Base-by-base conservation (phyloP, 92 coral and sea anemone species). In the Porites evermanni region DNA sequence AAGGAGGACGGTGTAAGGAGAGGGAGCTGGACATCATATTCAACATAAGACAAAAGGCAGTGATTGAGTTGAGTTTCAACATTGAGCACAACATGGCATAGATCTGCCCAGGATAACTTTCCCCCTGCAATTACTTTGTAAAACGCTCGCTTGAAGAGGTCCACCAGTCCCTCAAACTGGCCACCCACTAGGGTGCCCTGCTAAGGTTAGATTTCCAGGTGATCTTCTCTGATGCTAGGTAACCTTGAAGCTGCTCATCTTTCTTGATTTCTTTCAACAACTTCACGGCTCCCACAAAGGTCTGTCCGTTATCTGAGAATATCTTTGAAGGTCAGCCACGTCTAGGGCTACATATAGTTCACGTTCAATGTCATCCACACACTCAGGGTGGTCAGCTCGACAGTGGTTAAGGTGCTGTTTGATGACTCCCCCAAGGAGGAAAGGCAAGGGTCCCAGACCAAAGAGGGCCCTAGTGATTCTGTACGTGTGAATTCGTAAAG, bases 401-500 rank as follows among this genome's bases (percentile, higher is more conserved):
- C 81, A 61, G 47, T 63, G 52, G 38, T 87, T 79, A 24, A 81
- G 60, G 65, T 85, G 93, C 13, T 79, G 85, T 26, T 89, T 80
- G 63, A 89, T 68, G 17, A 89, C 84, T 14, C 92, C 93, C 21
- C 84, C 78, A 4, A 86, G 85, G 64, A 85, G 79, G 21, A 86
- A 86, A 13, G 89, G 89, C 63, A 79, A 86, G 76, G 89, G 85
- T 52, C 89, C 90, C 63, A 89, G 66, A 32, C 92, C 92, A 84
- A 89, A 70, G 2, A 84, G 92, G 3, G 80, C 89, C 24, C 89
- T 75, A 53, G 92, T 89, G 86, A 89, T 84, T 50, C 89, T 59
- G 70, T 75, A 76, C 3, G 91, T 79, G 74, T 91, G 85, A 56
- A 92, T 72, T 3, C 79, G 87, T 64, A 67, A 86, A 44, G 87